Percentiles rank a stretch among this genome's conserved stretches.
phyloP scores from a whole-genome alignment of 2,113 vertebrate species.

The Hippocampus zosterae region DNA sequence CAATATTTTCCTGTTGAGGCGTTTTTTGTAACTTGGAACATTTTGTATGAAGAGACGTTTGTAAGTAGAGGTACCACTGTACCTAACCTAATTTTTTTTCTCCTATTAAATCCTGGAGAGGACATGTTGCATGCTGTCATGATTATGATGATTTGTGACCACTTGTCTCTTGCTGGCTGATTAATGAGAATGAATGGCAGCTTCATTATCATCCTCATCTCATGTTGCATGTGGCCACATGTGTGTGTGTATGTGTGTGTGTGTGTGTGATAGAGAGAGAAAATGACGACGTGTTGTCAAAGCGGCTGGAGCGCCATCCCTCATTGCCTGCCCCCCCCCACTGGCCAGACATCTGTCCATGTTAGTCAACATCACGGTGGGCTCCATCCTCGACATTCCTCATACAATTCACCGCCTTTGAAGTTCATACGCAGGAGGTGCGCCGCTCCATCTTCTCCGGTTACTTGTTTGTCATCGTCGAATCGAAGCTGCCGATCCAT shows the following conservation, averaged over 20 bases:
- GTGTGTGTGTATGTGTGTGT: constrained; percentile 12
- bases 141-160: background rate
- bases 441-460: constrained; percentile 42
- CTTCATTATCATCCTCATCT: constrained; percentile 35
- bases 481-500: constrained; percentile 40
- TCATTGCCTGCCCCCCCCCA: constrained; percentile 58
- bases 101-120: background rate
- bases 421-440: constrained; percentile 43
- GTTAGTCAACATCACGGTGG: constrained; percentile 63
- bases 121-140: background rate
- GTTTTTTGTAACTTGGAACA: too few species aligned
- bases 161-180: background rate
- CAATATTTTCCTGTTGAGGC: too few species aligned
- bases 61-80: too few species aligned
- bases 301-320: constrained; percentile 52
- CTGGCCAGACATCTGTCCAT: constrained; percentile 63
- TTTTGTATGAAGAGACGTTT: too few species aligned
- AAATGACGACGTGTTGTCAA: constrained; percentile 55
- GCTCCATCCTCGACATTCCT: constrained; percentile 62
- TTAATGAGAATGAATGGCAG: constrained; percentile 7
- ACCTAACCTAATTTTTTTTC: background rate
- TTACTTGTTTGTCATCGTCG: constrained; percentile 33
- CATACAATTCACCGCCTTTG: constrained; percentile 44
- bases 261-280: constrained; percentile 44
- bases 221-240: constrained; percentile 42